Conservation (phyloP, 2,888 invertebrate species). For the Dendrolimus pini region DNA sequence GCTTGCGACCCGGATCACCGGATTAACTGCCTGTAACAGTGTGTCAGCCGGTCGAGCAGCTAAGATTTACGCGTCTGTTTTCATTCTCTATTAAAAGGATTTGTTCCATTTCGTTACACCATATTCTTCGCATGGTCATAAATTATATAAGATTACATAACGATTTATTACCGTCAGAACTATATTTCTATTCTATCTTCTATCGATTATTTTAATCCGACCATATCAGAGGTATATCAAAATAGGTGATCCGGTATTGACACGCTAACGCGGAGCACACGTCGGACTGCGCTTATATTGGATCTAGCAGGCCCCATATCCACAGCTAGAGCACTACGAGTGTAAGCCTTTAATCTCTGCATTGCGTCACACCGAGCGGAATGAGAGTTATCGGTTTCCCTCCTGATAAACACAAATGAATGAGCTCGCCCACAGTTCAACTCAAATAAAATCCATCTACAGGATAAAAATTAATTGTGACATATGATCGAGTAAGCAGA, state of each 20-base stretch:
- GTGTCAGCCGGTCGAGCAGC: slow-evolving; percentile 55
- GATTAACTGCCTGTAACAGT: slow-evolving; percentile 69
- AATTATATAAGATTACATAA: not conserved
- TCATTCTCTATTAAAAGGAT: slow-evolving; percentile 45
- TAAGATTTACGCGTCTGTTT: slow-evolving; percentile 63
- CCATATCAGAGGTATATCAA: slow-evolving; percentile 23
- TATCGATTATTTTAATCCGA: slow-evolving; percentile 4
- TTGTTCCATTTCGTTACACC: slow-evolving; percentile 15
- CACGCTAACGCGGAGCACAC: slow-evolving; percentile 36
- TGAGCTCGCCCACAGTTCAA: slow-evolving; percentile 46
- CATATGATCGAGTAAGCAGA: slow-evolving; percentile 22
- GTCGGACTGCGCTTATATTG: slow-evolving; percentile 54
- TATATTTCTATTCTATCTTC: not conserved
- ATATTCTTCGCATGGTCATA: not conserved
- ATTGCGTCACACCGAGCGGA: slow-evolving; percentile 68
- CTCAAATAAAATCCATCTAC: slow-evolving; percentile 49
- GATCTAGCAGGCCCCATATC: slow-evolving; percentile 52
- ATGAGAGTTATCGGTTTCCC: slow-evolving; percentile 69
- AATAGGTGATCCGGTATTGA: slow-evolving; percentile 30
- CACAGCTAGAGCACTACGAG: slow-evolving; percentile 46
- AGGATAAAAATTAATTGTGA: slow-evolving; percentile 62
- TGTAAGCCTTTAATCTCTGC: slow-evolving; percentile 71
- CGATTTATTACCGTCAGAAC: not conserved
- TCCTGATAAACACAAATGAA: slow-evolving; percentile 69
- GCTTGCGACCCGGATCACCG: slow-evolving; percentile 59